These are phyloP conservation scores for Halisarca cf. caerulea DNA, from an alignment of 37 sponge, comb jelly and placozoan genomes.

Conservation along the genomic window DNA sequence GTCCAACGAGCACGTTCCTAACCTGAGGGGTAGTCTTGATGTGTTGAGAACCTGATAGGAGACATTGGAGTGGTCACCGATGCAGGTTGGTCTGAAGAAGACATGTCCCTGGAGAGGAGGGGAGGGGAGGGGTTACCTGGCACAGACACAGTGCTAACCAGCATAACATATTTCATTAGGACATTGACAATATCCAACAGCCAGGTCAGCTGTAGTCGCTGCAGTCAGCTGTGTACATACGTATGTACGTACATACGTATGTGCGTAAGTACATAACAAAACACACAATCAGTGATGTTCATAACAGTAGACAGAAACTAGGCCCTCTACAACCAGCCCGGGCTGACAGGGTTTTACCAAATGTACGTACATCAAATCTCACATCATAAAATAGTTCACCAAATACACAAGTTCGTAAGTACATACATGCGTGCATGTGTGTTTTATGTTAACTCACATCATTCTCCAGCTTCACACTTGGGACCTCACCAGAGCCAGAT, in stretches of 20 bases:
- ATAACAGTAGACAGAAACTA: too few relatives aligned
- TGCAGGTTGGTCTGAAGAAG: conserved; percentile 79
- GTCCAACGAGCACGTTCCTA: too few relatives aligned
- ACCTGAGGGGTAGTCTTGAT: conserved; percentile 67
- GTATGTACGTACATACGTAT: not conserved
- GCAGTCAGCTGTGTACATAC: not conserved
- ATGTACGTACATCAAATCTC: too few relatives aligned
- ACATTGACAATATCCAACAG: not conserved
- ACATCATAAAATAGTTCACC: too few relatives aligned
- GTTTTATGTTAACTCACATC: conserved; percentile 75
- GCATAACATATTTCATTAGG: not conserved
- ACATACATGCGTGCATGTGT: too few relatives aligned
- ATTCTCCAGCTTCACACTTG: conserved; percentile 59
- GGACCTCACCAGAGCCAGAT: conserved; percentile 60
- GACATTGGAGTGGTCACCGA: conserved; percentile 51
- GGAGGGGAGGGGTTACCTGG: too few relatives aligned
- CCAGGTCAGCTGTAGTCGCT: too few relatives aligned
- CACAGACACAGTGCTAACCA: not conserved
- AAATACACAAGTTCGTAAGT: too few relatives aligned
- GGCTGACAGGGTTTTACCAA: too few relatives aligned
- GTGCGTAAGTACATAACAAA: too few relatives aligned
- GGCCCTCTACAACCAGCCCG: too few relatives aligned
- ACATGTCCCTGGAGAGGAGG: conserved; percentile 53
- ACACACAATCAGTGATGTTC: too few relatives aligned
- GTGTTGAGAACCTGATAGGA: conserved; percentile 54